Evolutionary conservation across 1,140 invertebrate species (phyloP), one percentile per base, ranked within the genome.

Genomic region (Drosophila jambulina): DNA sequence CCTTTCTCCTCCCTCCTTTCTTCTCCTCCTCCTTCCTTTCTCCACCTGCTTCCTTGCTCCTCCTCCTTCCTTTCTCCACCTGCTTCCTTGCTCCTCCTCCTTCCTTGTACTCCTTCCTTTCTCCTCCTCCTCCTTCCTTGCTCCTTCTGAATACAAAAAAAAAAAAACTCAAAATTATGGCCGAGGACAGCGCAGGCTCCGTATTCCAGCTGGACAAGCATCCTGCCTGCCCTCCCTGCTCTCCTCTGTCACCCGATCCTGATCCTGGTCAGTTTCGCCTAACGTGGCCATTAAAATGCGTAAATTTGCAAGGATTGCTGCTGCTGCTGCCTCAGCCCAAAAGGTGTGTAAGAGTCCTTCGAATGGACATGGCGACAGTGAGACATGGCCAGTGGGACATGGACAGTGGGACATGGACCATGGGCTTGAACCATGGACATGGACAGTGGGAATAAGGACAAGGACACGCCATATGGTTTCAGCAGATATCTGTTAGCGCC

Each of bases 121-220:
- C 10, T 4, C 12, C 32, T 34, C 32, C 17, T 42, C 38, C 38
- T 42, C 40, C 40, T 19, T 10, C n/a, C 42, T 1, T 19, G 9
- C 40, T 19, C 9, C n/a, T 63, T 57, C 46, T 60, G 68, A 25
- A 12, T 38, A 36, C 8, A 54, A 36, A 32, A 38, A 51, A 54
- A 25, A 54, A 40, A 29, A 3, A 88, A 80, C 79, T 88, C 77
- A 78, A 87, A 87, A 87, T 84, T 87, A 88, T 87, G 77, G 85
- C 82, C 70, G 46, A 70, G 49, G 49, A 65, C 53, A 48, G 38
- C 53, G 49, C 54, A 42, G 42, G 59, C 40, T 78, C 43, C 40
- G 64, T 40, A 54, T 32, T 67, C 62, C 53, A 25, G 58, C 48
- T 45, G 57, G 76, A 42, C 53, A 21, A 29, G 19, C 12, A 1